Base-by-base conservation (phyloP, 2,888 invertebrate species). In the Archips crataeganus region DNA sequence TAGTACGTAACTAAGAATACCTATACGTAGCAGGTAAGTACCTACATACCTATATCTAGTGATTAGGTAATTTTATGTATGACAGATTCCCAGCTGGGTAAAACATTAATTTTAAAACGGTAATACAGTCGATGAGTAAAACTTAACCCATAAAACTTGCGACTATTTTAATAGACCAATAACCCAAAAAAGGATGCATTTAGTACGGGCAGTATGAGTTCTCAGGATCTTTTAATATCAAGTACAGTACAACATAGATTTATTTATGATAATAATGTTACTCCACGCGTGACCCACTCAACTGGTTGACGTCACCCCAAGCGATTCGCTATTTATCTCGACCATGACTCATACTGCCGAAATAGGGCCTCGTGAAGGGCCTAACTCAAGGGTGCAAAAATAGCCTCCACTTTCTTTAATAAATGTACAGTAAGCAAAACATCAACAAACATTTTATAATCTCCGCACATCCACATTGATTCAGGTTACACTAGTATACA, bases 231-330 rank as follows among this genome's bases (percentile, higher is more conserved):
- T 49, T 13, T 49, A 47, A 47, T 13, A 47, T 13, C 15, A 54
- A 54, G 5, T 34, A 51, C 51, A 54, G 5, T 34, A 51, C 51
- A 62, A 10, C 42, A 51, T 32, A 64, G 32, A 63, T 68, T 49
- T 68, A 68, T 65, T 75, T 54, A 60, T 65, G 68, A 70, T 54
- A 68, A 71, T 69, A 60, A 71, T 71, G 63, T 69, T 71, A 75
- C 72, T 69, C 63, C 76, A 64, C 75, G 66, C 78, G 78, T 79
- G 77, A 78, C 74, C 79, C 75, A 75, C 70, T 77, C 77, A 57
- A 32, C 71, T 47, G 62, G 76, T 54, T 81, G 81, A 79, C 80
- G 80, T 80, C 80, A 80, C 42, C 51, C 63, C 65, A 45, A 65
- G 39, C 65, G 68, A 59, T 68, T 57, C 60, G 60, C 69, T 70